A percentile compares a stretch with the other conserved stretches of the same genome.
phyloP scores from a whole-genome alignment of 30 jellyfish, hydroid and myxozoan genomes.

The Hydra vulgaris region DNA sequence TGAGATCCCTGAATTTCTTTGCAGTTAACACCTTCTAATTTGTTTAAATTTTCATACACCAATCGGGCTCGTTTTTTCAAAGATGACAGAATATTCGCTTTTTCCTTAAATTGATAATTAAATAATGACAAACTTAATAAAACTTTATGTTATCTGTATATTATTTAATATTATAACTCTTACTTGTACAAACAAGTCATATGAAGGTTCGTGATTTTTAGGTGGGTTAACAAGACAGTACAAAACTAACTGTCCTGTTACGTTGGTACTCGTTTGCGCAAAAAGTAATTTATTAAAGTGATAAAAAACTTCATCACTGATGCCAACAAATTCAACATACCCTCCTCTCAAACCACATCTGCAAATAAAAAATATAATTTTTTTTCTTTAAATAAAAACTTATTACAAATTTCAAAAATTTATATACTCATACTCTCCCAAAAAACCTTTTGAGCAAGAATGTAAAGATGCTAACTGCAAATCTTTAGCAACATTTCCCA shows the following conservation, averaged over 20 bases:
- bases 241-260: constrained; percentile 80
- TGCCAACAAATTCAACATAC: constrained; percentile 73
- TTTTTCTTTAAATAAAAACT: too few relatives aligned
- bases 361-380: neutral
- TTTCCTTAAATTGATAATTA: constrained; percentile 74
- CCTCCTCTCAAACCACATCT: constrained; percentile 99
- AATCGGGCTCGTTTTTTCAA: constrained; percentile 59
- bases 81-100: constrained; percentile 49
- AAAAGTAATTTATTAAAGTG: constrained; percentile 67
- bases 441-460: constrained; percentile 94
- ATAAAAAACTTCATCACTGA: constrained; percentile 36
- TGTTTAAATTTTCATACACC: constrained; percentile 54
- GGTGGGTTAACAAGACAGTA: constrained; percentile 91
- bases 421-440: constrained; percentile 98
- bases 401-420: too few relatives aligned
- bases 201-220: constrained; percentile 64
- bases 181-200: constrained; percentile 61
- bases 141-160: too few relatives aligned
- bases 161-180: neutral
- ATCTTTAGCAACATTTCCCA: constrained; percentile 63
- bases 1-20: constrained; percentile 90
- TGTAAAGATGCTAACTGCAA: constrained; percentile 92
- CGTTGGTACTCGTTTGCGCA: constrained; percentile 84
- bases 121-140: too few relatives aligned
- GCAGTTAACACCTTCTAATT: constrained; percentile 78